Percentiles rank a stretch among this genome's conserved stretches.
Evolutionary conservation across 2,888 invertebrate species (phyloP).

Genomic region (Minunthozetes semirufus): DNA sequence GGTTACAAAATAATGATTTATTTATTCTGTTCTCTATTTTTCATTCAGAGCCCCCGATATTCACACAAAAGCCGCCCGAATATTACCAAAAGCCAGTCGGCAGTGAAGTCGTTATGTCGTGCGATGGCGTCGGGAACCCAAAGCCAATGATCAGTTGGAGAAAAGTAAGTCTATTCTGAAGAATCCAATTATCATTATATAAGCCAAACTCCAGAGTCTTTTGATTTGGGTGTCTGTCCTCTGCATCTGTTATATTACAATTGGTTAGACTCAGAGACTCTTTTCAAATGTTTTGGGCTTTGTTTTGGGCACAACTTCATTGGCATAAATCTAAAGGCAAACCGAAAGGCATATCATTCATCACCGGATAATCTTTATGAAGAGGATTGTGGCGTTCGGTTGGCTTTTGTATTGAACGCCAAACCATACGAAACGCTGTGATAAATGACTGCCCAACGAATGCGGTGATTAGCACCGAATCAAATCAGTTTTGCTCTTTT

Average conservation of each 20-base stretch:
- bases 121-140: constrained; percentile 84
- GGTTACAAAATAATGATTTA: background rate
- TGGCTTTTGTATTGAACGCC: constrained; percentile 22
- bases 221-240: background rate
- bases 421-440: background rate
- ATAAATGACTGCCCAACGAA: constrained; percentile 21
- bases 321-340: background rate
- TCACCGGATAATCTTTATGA: constrained; percentile 27
- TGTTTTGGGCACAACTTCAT: background rate
- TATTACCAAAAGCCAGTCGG: constrained; percentile 85
- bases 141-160: constrained; percentile 75
- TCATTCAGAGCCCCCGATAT: constrained; percentile 79
- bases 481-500: constrained; percentile 15
- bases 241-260: background rate
- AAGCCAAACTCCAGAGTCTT: background rate
- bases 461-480: constrained; percentile 18
- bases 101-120: constrained; percentile 87
- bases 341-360: constrained; percentile 8
- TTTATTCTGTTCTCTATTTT: constrained; percentile 46
- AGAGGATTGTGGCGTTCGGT: constrained; percentile 22
- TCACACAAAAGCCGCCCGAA: constrained; percentile 79
- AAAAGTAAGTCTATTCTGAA: constrained; percentile 60
- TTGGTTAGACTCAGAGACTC: background rate
- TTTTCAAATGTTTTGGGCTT: no score
- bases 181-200: no score